Percentiles rank a stretch among this genome's conserved stretches.
These are phyloP conservation scores for Pecten maximus DNA, from an alignment of 2,888 invertebrate species.

Conservation along the genomic window DNA sequence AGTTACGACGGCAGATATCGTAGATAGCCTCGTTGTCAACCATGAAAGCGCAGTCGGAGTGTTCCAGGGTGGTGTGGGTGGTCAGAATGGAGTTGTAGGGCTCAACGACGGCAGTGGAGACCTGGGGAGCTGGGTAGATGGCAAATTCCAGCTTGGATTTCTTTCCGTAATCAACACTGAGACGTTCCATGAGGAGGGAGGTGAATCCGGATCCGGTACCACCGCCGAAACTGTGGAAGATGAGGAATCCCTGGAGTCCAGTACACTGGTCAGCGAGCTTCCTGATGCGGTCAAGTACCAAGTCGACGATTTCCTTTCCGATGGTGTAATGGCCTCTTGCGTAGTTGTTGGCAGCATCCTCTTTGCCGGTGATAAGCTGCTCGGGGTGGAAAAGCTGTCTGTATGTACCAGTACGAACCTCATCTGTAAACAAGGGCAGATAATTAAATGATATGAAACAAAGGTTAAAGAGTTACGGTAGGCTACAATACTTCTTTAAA, in stretches of 20 bases:
- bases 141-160: slow-evolving; percentile 86
- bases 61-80: slow-evolving; percentile 94
- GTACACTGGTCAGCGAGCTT: slow-evolving; percentile 82
- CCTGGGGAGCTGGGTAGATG: slow-evolving; percentile 92
- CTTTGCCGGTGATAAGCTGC: slow-evolving; percentile 97
- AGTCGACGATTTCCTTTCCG: slow-evolving; percentile 90
- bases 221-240: slow-evolving; percentile 80
- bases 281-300: slow-evolving; percentile 89
- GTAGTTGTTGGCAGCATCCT: slow-evolving; percentile 98
- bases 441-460: too few relatives aligned
- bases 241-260: slow-evolving; percentile 80
- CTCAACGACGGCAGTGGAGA: slow-evolving; percentile 89
- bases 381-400: slow-evolving; percentile 98
- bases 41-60: slow-evolving; percentile 98
- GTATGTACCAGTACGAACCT: slow-evolving; percentile 85
- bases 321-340: slow-evolving; percentile 99
- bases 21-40: slow-evolving; percentile 95
- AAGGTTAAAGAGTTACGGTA: too few relatives aligned
- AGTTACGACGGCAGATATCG: slow-evolving; percentile 91
- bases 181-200: slow-evolving; percentile 92
- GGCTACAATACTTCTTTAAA: too few relatives aligned
- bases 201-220: slow-evolving; percentile 95
- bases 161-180: slow-evolving; percentile 89
- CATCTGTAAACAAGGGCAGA: slow-evolving; percentile 71
- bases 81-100: slow-evolving; percentile 98